phyloP scores from a whole-genome alignment of 2,888 invertebrate species.

The Chamaedrilus cognettii region DNA sequence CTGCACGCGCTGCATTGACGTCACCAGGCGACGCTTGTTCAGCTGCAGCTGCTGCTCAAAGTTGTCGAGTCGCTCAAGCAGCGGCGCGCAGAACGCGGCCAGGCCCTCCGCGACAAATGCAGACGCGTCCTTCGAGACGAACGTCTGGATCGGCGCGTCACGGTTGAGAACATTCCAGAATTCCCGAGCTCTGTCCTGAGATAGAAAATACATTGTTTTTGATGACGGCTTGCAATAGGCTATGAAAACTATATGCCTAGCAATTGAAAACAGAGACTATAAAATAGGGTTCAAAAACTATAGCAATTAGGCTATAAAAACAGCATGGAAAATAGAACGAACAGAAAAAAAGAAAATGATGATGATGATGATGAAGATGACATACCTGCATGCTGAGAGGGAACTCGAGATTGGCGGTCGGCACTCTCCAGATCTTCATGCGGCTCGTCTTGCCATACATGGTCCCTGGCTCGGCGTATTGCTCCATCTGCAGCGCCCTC shows the following conservation, averaged over 20 bases:
- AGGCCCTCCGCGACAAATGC: slow-evolving; percentile 22
- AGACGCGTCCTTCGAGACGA: slow-evolving; percentile 10
- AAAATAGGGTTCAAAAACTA: too few relatives aligned
- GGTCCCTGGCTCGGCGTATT: slow-evolving; percentile 12
- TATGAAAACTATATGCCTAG: too few relatives aligned
- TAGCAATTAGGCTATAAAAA: too few relatives aligned
- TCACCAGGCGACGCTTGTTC: slow-evolving; percentile 22
- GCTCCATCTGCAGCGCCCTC: slow-evolving; percentile 27
- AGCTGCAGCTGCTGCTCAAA: slow-evolving; percentile 30
- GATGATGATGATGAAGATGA: too few relatives aligned
- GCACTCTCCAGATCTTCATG: slow-evolving; percentile 34
- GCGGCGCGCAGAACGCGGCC: slow-evolving; percentile 24
- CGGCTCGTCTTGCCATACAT: slow-evolving; percentile 23
- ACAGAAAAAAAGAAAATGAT: too few relatives aligned
- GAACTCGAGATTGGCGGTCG: slow-evolving; percentile 27
- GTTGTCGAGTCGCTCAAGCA: slow-evolving; percentile 25
- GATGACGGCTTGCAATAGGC: too few relatives aligned
- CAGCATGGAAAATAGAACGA: too few relatives aligned
- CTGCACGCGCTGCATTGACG: slow-evolving; percentile 19
- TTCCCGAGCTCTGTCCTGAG: slow-evolving; percentile 23
- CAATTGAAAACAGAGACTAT: too few relatives aligned
- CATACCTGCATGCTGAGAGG: slow-evolving; percentile 19
- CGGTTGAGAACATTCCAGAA: slow-evolving; percentile 33
- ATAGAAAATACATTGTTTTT: not conserved
- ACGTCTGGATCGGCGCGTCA: slow-evolving; percentile 11